Percentiles rank a stretch among this genome's conserved stretches.
Evolutionary conservation across 2,797 vertebrate species (phyloP).

Genomic region (Megalops cyprinoides): DNA sequence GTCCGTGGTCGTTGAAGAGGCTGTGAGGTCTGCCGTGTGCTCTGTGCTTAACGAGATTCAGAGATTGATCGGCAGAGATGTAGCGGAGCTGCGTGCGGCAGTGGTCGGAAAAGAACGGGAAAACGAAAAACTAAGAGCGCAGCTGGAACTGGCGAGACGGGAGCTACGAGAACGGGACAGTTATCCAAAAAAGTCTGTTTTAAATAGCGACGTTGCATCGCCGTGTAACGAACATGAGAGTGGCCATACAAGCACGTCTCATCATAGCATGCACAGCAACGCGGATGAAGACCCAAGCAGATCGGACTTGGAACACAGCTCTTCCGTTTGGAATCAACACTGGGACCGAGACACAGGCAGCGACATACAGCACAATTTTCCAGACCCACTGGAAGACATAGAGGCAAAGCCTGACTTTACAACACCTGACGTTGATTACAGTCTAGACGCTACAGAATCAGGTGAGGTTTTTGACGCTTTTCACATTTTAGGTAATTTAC

Average conservation of each 20-base stretch:
- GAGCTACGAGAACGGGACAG: constrained; percentile 22
- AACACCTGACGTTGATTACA: constrained; percentile 15
- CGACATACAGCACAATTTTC: constrained; percentile 12
- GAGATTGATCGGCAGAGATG: constrained; percentile 23
- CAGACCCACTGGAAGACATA: constrained; percentile 5
- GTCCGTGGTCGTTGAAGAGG: constrained; percentile 28
- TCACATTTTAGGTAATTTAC: too few relatives aligned
- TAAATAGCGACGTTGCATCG: not conserved
- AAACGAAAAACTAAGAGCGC: constrained; percentile 22
- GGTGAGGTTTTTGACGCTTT: constrained; percentile 1
- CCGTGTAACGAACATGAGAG: not conserved
- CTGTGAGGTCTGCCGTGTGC: constrained; percentile 29
- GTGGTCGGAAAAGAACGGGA: constrained; percentile 29
- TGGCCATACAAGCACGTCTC: not conserved
- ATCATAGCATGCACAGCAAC: not conserved
- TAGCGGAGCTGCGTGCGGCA: constrained; percentile 32
- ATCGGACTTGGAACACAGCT: constrained; percentile 8
- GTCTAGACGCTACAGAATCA: constrained; percentile 22
- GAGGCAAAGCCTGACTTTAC: constrained; percentile 23
- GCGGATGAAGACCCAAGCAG: not conserved
- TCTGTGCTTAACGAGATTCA: constrained; percentile 33
- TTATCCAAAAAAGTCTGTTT: not conserved
- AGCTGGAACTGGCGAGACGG: constrained; percentile 22
- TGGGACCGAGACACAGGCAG: constrained; percentile 24
- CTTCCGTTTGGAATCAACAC: constrained; percentile 7